A percentile compares a stretch with the other conserved stretches of the same genome.
Conservation (phyloP, 2,113 vertebrate genomes). For the Carollia perspicillata region DNA sequence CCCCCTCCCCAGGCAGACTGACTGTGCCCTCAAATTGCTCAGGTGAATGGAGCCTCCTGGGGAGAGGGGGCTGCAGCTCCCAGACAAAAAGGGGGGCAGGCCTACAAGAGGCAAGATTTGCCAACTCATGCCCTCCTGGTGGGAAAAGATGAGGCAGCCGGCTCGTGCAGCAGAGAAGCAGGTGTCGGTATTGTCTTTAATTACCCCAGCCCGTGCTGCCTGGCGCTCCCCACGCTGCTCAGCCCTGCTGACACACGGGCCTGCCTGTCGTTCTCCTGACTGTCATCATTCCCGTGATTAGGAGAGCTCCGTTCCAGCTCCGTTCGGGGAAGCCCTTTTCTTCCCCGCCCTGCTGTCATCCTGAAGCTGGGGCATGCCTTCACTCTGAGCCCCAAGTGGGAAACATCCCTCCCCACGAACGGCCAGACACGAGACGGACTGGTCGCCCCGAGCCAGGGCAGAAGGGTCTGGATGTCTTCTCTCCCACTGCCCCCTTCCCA, state of each 20-base stretch:
- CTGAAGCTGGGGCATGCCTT: neutral
- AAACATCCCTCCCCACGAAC: neutral
- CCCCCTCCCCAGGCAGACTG: neutral
- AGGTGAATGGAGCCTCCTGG: neutral
- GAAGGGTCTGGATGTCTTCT: neutral
- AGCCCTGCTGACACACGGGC: neutral
- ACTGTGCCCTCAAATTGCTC: neutral
- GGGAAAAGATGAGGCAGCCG: neutral
- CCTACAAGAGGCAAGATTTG: neutral
- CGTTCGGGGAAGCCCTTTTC: neutral
- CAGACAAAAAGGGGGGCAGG: neutral
- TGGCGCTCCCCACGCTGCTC: accelerated
- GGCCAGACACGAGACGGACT: neutral
- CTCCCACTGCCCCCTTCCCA: neutral
- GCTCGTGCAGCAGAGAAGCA: neutral
- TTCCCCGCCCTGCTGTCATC: neutral
- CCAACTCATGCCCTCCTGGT: neutral
- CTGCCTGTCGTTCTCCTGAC: neutral
- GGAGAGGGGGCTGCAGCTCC: no score
- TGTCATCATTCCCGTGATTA: neutral
- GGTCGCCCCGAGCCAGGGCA: accelerated
- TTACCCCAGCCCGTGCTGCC: neutral
- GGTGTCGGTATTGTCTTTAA: neutral
- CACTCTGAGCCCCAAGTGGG: neutral
- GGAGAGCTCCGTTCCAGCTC: neutral